phyloP scores from a whole-genome alignment of 37 sponge, comb jelly and placozoan genomes.

The Beroe forskalii region DNA sequence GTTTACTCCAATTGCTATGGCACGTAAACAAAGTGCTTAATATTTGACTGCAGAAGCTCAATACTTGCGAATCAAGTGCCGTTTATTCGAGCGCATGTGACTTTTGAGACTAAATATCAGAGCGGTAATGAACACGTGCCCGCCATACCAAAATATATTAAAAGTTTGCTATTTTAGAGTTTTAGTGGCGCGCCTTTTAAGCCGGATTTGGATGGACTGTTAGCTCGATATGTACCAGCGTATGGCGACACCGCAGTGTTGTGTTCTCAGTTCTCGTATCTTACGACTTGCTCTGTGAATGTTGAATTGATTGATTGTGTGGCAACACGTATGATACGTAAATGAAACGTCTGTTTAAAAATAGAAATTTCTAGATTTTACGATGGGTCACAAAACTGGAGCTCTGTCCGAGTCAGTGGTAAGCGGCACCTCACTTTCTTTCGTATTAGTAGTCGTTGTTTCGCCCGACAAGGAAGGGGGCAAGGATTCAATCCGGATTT shows the following conservation, averaged over 20 bases:
- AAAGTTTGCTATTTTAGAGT: not conserved
- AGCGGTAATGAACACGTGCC: not conserved
- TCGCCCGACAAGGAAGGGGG: too few relatives aligned
- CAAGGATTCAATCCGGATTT: too few relatives aligned
- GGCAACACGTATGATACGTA: not conserved
- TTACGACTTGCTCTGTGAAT: too few relatives aligned
- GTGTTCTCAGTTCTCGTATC: too few relatives aligned
- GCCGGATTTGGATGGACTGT: too few relatives aligned
- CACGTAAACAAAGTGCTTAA: not conserved
- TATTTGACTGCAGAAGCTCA: not conserved
- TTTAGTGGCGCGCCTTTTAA: too few relatives aligned
- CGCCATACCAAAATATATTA: not conserved
- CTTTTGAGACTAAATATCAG: not conserved
- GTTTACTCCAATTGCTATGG: not conserved
- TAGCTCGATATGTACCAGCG: too few relatives aligned
- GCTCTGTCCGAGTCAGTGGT: too few relatives aligned
- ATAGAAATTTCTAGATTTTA: not conserved
- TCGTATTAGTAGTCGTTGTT: too few relatives aligned
- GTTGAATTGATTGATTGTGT: not conserved
- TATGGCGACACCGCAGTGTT: too few relatives aligned
- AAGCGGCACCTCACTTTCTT: too few relatives aligned
- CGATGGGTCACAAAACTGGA: not conserved
- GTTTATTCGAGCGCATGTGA: not conserved
- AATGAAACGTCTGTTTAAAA: not conserved
- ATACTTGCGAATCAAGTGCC: not conserved